phyloP scores from a whole-genome alignment of 2,888 invertebrate species.

The Nemurella pictetii region DNA sequence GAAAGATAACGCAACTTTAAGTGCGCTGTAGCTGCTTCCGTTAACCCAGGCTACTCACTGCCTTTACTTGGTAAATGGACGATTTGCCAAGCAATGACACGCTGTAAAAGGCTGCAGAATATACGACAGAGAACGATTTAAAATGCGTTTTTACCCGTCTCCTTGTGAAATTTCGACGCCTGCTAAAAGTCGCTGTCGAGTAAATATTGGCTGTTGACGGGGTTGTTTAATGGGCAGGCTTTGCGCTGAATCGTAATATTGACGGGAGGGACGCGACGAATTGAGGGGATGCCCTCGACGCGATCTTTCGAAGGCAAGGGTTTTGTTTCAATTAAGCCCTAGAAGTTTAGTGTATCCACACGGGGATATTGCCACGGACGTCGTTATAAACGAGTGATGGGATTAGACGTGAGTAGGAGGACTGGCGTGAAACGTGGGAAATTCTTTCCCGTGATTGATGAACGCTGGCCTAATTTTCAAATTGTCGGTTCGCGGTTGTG shows the following conservation, averaged over 20 bases:
- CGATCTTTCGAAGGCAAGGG: background rate
- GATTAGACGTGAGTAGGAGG: background rate
- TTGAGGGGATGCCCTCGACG: background rate
- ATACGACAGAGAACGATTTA: background rate
- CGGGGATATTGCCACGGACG: background rate
- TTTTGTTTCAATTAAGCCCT: background rate
- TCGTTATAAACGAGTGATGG: background rate
- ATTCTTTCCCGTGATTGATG: background rate
- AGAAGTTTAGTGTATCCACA: background rate
- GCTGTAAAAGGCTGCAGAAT: background rate
- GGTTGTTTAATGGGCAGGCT: background rate
- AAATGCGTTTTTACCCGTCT: background rate
- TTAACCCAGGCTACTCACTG: too few species aligned
- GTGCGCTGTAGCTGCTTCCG: too few species aligned
- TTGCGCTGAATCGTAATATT: background rate
- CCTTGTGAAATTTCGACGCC: background rate
- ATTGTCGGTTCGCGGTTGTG: background rate
- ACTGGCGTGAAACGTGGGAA: background rate
- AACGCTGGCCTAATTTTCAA: background rate
- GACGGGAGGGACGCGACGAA: background rate
- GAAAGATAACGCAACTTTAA: too few species aligned
- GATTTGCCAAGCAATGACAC: too few species aligned
- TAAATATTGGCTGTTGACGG: background rate
- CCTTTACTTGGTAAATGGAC: too few species aligned
- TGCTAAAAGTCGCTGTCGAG: background rate